Evolutionary conservation across 2,113 vertebrate species (phyloP), one percentile per base, ranked within the genome.

Genomic region (Mugil cephalus): DNA sequence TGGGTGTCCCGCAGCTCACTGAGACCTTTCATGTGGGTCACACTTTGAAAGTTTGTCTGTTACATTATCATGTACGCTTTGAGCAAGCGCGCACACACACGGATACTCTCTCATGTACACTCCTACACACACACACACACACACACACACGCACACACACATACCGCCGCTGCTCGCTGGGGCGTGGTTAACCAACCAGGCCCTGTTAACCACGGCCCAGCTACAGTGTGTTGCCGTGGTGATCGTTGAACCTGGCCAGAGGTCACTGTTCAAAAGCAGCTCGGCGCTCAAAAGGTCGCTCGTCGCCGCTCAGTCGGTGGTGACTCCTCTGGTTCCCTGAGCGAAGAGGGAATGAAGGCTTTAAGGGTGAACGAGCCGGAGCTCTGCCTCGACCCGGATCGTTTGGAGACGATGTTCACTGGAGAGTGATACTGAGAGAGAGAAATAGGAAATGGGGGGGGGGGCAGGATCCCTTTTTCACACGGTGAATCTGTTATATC

Each of bases 11-110:
- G 62, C 59, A 81, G 82, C 75, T 85, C 74, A 63, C 50, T 66
- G 74, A 87, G 81, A 86, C 86, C 83, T 90, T 90, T 90, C 69
- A 83, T 74, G 78, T 72, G 74, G 77, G 84, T 87, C 82, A 81
- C 64, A 92, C 67, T 69, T 62, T 75, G 46, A 74, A 76, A 86
- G 50, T 59, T 72, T 47, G 61, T 78, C 61, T 63, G 69, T 79
- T 82, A 68, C 63, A 60, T 34, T 54, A 58, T 74, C 45, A n/a
- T n/a, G 39, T 52, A 71, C 64, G 54, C 50, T 59, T 46, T 40
- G 15, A 56, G 50, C 48, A 71, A 21, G 13, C 34, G 58, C 55
- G 43, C 43, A 59, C 64, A 30, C 13, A 55, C n/a, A 19, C 12
- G 14, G 12, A 36, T 8, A 34, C 47, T 35, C 38, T 39, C 10